Evolutionary conservation across 2,113 vertebrate genomes (phyloP).

Genomic region (Capra hircus): DNA sequence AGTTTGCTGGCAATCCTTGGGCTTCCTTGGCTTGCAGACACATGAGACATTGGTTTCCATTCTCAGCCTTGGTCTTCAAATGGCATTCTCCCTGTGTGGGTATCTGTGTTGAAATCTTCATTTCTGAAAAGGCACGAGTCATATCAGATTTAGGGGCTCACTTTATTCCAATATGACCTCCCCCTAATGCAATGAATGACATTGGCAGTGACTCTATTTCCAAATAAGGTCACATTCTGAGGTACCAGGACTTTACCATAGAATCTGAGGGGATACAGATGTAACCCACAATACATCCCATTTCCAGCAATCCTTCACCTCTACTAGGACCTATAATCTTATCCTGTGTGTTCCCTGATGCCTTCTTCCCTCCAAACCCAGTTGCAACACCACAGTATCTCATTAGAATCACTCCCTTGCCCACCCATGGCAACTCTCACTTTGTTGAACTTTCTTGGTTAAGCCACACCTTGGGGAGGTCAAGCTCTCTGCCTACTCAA

Average conservation of each 20-base stretch:
- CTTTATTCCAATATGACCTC: background rate
- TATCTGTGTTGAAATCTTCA: background rate
- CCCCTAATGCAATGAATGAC: background rate
- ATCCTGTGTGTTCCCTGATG: too few relatives aligned
- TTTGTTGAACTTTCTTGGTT: background rate
- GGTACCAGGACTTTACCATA: background rate
- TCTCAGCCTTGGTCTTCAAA: background rate
- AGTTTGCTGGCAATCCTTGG: background rate
- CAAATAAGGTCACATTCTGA: background rate
- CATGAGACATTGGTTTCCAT: background rate
- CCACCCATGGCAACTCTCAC: background rate
- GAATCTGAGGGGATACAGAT: background rate
- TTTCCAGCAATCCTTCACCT: background rate
- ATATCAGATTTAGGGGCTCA: background rate
- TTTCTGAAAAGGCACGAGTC: background rate
- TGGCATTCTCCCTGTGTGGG: background rate
- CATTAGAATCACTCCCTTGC: background rate
- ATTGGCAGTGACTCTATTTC: background rate
- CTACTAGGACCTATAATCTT: background rate
- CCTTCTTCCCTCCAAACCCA: background rate
- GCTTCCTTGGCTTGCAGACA: background rate
- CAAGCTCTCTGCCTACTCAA: background rate
- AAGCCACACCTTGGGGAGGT: background rate
- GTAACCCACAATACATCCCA: background rate
- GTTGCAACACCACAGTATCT: background rate